Evolutionary conservation across 2,797 vertebrate species (phyloP), one percentile per base, ranked within the genome.

Genomic region (Hemitrygon akajei): DNA sequence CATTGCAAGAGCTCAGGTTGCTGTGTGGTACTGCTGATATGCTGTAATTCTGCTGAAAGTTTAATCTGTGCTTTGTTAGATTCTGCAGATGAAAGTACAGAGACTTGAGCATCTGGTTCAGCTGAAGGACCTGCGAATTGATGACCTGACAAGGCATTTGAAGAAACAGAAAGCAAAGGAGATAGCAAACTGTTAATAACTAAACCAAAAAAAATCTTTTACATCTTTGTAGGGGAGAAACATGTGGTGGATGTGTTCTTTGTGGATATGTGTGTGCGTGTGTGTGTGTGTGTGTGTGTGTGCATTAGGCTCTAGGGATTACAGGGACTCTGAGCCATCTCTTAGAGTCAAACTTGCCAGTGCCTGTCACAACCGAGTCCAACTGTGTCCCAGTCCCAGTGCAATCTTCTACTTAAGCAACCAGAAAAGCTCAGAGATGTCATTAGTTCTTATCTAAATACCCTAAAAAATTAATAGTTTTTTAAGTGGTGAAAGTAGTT

Each of bases 81-180:
- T 98, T 95, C 94, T 98, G 94, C 97, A 98, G 95, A 96, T 97
- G 95, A 98, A 98, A 94, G 97, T 97, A 91, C 96, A 94, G 95
- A 95, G 95, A 94, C 95, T 98, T 93, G 97, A 98, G 94, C 96
- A 96, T 73, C 96, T 98, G 93, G 95, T 97, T n/a, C 95, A 96
- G 94, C 95, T 98, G 94, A 97, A 98, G 95, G 97, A 97, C 94
- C 96, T 95, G 94, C 95, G 95, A 9, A 97, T 97, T 1, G 95
- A 96, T 18, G 97, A 97, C 93, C 95, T 97, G 94, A 96, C 94
- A 1, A 95, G 94, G 5, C 96, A 96, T 80, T 94, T 96, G 95
- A 96, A 97, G 77, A 94, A 94, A 18, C 96, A 96, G 94, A 97
- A 95, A 95, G 69, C 91, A 66, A 94, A 81, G 14, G 1, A 12